Base-by-base conservation (phyloP, 2,797 vertebrate genomes). In the Lacerta agilis region DNA sequence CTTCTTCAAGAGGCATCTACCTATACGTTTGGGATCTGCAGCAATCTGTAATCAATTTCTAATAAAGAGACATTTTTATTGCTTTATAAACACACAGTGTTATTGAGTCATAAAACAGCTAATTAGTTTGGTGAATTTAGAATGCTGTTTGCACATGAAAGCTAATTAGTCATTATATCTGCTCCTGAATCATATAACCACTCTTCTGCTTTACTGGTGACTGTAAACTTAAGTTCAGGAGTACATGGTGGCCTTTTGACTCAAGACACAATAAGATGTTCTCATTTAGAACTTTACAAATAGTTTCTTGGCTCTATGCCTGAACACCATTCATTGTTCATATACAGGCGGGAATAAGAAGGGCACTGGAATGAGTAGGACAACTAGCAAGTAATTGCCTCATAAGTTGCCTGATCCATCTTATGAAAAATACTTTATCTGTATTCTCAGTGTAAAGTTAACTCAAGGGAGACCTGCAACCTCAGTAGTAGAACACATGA, bases 71-170 rank as follows among this genome's bases (percentile, higher is more conserved):
- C 20, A 84, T 93, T 76, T 91, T 87, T 94, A 93, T 93, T 77
- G 69, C 66, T 82, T 94, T 94, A 93, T 94, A 95, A 95, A 89
- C 72, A 94, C 29, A 90, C 5, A 92, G 82, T 38, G 83, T 91
- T 95, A 94, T 83, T 84, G 85, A 92, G 95, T 92, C 71, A 90
- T 91, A 92, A 94, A 95, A 67, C 80, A 81, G 67, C 36, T 95
- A 95, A 95, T 95, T 95, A 93, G 90, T 83, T 95, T 91, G 49
- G 1, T 92, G 82, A 95, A 93, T 94, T 95, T 93, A 93, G 95
- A 94, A 11, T 95, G 49, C 27, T 90, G 41, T 86, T 94, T 93
- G 82, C 73, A 91, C 64, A 86, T 90, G 87, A 94, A 94, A 96
- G 85, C 77, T 88, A 93, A 95, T 95, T 94, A 93, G 69, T 91